Evolutionary conservation across 2,888 invertebrate genomes (phyloP).

Genomic region (Ochropleura plecta): DNA sequence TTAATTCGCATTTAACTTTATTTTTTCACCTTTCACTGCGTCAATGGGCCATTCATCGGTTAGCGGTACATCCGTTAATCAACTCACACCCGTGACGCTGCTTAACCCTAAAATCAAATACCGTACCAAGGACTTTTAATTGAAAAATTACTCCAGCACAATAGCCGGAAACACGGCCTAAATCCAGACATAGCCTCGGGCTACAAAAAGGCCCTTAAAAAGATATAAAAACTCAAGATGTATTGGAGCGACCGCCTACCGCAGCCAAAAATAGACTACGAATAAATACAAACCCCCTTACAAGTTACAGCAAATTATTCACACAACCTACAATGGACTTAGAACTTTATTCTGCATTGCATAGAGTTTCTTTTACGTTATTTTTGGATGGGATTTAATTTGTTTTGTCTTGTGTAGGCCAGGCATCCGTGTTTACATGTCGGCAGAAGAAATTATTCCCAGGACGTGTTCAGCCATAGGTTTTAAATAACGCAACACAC

Average conservation of each 20-base stretch:
- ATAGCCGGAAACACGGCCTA: constrained; percentile 87
- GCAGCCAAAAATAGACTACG: constrained; percentile 89
- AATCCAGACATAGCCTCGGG: constrained; percentile 83
- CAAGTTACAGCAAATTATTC: constrained; percentile 15
- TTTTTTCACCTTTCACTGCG: not conserved
- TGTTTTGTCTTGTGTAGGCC: constrained; percentile 44
- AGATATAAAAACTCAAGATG: constrained; percentile 82
- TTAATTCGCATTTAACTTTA: no score
- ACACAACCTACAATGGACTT: constrained; percentile 28
- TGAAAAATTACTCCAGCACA: constrained; percentile 81
- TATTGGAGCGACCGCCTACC: constrained; percentile 89
- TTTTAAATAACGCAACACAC: constrained; percentile 77
- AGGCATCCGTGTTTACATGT: constrained; percentile 83
- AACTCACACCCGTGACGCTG: constrained; percentile 34
- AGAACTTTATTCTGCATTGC: not conserved
- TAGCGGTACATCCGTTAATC: constrained; percentile 3
- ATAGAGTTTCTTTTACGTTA: constrained; percentile 49
- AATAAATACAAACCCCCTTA: constrained; percentile 66
- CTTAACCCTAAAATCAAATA: constrained; percentile 51
- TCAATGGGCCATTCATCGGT: not conserved
- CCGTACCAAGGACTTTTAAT: constrained; percentile 71
- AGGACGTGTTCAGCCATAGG: constrained; percentile 76
- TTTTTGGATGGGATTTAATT: constrained; percentile 15
- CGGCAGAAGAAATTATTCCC: constrained; percentile 83
- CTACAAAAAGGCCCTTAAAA: constrained; percentile 83